A percentile compares a stretch with the other conserved stretches of the same genome.
These are phyloP conservation scores for Drosophila anceps DNA, from an alignment of 2,888 invertebrate species.

Conservation along the genomic window DNA sequence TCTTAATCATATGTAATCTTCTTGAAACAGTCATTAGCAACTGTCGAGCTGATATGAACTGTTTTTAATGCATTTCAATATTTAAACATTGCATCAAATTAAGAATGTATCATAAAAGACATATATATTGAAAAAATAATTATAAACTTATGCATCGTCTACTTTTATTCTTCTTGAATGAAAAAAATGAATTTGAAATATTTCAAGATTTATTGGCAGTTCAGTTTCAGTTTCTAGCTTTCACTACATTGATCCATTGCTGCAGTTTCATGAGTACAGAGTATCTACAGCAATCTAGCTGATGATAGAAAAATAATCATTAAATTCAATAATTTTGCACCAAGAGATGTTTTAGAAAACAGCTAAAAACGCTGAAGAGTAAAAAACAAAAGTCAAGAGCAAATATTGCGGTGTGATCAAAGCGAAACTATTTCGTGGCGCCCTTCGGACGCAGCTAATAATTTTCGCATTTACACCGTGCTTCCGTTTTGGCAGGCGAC, in stretches of 20 bases:
- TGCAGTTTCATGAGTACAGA: background rate
- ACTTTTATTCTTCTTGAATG: too few species aligned
- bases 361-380: background rate
- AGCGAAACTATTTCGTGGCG: constrained; percentile 48
- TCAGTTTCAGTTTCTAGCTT: background rate
- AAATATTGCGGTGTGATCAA: constrained; percentile 13
- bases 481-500: constrained; percentile 68
- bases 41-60: too few species aligned
- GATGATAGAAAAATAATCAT: background rate
- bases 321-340: background rate
- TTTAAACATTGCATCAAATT: too few species aligned
- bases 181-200: background rate
- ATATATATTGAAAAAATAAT: too few species aligned
- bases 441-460: constrained; percentile 58
- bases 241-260: background rate
- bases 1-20: too few species aligned
- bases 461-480: constrained; percentile 59
- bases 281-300: background rate
- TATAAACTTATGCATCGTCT: too few species aligned
- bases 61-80: too few species aligned
- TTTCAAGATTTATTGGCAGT: background rate
- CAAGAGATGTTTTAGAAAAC: background rate
- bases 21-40: too few species aligned
- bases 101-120: too few species aligned
- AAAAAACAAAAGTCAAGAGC: background rate